Base-by-base conservation (phyloP, 2,888 invertebrate genomes). In the Oscheius sp. region DNA sequence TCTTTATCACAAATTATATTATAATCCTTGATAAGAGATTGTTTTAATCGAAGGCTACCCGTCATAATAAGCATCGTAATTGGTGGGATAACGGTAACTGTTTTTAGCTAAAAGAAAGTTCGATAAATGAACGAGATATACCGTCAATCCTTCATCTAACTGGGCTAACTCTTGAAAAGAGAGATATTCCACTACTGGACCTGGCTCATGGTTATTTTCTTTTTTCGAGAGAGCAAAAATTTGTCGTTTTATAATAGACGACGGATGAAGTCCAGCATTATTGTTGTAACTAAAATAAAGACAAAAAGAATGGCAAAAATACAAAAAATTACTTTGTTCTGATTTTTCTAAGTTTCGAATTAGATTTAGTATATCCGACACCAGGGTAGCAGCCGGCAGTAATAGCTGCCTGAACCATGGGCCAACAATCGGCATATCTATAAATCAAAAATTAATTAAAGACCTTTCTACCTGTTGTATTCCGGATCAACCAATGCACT, bases 351-450 rank as follows among this genome's bases (percentile, higher is more conserved):
- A 85, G 59, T 57, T 77, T 80, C 47, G 70, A 65, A 1, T 77
- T 50, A 87, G 85, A 92, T 91, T 0, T 92, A 3, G 81, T 78
- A 41, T 75, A 74, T 30, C 92, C 92, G 47, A 96, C 87, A 80
- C 93, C 93, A 0, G 97, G 96, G 87, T 95, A 96, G 69, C 93
- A 89, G 0, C 96, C 95, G 2, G 93, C 92, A 28, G 91, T 91
- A 33, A 96, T 88, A 1, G 93, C 93, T 0, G 93, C 92, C 86
- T 95, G 95, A 0, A 97, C 91, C 64, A 95, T 91, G 12, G 93
- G 91, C 94, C 94, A 94, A 85, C 92, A 92, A 80, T 92, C 91
- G 0, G 93, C 91, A 54, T 71, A 45, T 20, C 44, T 56, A 22
- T 17, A 33, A 17, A 6, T 45, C 8, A n/a, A 45, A 8, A 45